phyloP scores from a whole-genome alignment of 1,140 invertebrate genomes.

The Meloidogyne chitwoodi region DNA sequence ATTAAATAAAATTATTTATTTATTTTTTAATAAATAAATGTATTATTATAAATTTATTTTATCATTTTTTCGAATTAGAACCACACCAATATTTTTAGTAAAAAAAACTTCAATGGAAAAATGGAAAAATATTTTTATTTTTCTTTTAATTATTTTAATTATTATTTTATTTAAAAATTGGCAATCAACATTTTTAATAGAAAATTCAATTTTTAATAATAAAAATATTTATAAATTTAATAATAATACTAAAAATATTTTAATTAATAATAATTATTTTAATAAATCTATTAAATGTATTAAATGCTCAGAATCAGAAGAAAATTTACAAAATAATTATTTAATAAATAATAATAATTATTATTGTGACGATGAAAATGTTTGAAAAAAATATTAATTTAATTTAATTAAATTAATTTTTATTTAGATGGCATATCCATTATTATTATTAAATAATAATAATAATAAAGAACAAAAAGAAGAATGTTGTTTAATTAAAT shows the following conservation, averaged over 20 bases:
- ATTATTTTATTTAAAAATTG: not conserved
- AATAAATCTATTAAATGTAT: not conserved
- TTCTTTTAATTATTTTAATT: not conserved
- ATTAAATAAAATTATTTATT: too few species aligned
- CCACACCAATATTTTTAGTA: not conserved
- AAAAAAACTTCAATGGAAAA: not conserved
- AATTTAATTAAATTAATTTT: not conserved
- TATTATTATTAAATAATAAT: too few species aligned
- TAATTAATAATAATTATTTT: not conserved
- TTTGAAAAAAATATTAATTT: not conserved
- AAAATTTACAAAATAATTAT: too few species aligned
- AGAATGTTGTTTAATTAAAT: not conserved
- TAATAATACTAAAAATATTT: not conserved
- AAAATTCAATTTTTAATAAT: not conserved
- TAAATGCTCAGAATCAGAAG: too few species aligned
- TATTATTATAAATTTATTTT: not conserved
- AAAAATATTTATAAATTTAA: too few species aligned
- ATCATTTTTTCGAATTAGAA: not conserved
- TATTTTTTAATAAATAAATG: too few species aligned
- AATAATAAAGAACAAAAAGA: not conserved
- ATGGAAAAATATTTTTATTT: not conserved
- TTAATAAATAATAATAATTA: too few species aligned
- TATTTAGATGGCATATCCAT: not conserved
- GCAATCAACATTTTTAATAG: not conserved
- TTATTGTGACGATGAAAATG: not conserved